These are phyloP conservation scores for Macaria notata DNA, from an alignment of 2,888 invertebrate genomes.

Conservation along the genomic window DNA sequence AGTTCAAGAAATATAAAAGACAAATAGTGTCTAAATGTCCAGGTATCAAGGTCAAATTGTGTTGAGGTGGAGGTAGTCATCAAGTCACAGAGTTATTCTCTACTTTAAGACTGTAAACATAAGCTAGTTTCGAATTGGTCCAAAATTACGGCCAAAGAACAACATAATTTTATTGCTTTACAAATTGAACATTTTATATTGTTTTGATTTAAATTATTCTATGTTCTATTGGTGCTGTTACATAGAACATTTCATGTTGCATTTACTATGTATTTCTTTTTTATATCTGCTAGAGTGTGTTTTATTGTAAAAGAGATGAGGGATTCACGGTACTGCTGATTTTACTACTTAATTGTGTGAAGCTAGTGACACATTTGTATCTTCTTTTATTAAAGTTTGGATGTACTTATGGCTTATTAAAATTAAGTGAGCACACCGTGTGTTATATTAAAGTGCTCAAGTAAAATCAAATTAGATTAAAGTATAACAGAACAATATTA, in stretches of 20 bases:
- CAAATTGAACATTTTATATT: slow-evolving; percentile 2
- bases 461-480: too few species aligned
- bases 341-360: too few species aligned
- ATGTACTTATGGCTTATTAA: too few species aligned
- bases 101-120: slow-evolving; percentile 24
- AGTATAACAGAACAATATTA: too few species aligned
- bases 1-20: too few species aligned
- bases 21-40: background rate
- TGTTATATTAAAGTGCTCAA: too few species aligned
- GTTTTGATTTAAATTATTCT: background rate
- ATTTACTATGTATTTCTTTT: slow-evolving; percentile 10
- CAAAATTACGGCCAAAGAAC: slow-evolving; percentile 32
- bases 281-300: background rate
- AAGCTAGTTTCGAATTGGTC: slow-evolving; percentile 20
- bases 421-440: too few species aligned
- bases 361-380: too few species aligned
- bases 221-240: slow-evolving; percentile 16
- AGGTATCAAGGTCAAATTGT: slow-evolving; percentile 14
- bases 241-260: slow-evolving; percentile 6
- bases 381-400: too few species aligned
- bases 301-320: too few species aligned
- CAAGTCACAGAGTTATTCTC: slow-evolving; percentile 3
- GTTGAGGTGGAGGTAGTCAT: slow-evolving; percentile 3
- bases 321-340: too few species aligned
- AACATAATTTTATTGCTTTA: slow-evolving; percentile 23